phyloP scores from a whole-genome alignment of 2,797 vertebrate genomes.

The Silurus aristotelis region DNA sequence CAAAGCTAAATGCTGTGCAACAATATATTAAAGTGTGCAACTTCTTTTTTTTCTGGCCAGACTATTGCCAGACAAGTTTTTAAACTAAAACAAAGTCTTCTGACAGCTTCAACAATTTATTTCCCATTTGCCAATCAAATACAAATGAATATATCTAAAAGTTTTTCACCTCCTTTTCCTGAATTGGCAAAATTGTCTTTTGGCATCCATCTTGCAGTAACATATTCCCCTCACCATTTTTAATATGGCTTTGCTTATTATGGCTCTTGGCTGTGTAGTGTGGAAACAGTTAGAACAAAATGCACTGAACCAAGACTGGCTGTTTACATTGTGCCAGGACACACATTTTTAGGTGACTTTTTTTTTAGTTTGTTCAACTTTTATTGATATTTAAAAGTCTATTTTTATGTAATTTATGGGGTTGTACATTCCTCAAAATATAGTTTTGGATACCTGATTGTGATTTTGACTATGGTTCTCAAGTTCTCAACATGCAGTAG shows the following conservation, averaged over 20 bases:
- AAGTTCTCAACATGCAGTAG: background rate
- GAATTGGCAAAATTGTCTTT: background rate
- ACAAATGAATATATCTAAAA: background rate
- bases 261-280: conserved; percentile 41
- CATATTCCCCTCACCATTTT: conserved; percentile 15
- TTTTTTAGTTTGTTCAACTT: background rate
- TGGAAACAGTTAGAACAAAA: conserved; percentile 51
- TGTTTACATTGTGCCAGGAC: conserved; percentile 45
- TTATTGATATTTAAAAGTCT: background rate
- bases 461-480: too few species aligned
- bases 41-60: too few species aligned
- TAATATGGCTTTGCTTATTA: conserved; percentile 44
- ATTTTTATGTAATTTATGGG: background rate
- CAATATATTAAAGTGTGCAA: too few species aligned
- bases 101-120: background rate
- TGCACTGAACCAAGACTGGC: conserved; percentile 43
- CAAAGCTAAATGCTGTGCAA: too few species aligned
- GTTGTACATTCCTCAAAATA: background rate
- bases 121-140: background rate
- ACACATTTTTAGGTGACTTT: background rate
- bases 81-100: background rate
- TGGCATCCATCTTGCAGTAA: background rate
- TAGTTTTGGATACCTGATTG: too few species aligned
- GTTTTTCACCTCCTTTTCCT: background rate
- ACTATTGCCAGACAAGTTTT: too few species aligned